Conservation (phyloP, 1,140 invertebrate genomes). For the Acromyrmex charruanus region DNA sequence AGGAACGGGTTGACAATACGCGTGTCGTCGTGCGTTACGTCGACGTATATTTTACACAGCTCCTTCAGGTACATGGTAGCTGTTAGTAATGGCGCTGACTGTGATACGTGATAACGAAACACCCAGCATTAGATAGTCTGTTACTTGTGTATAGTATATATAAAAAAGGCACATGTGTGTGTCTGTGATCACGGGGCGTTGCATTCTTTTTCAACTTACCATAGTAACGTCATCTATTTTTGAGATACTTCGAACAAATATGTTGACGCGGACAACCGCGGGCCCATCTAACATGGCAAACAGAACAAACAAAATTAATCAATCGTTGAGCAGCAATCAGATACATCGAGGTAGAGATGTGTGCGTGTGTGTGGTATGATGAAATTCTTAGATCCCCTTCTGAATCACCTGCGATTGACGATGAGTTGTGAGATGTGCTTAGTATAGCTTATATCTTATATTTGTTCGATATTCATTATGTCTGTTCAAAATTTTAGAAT, state of each 20-base stretch:
- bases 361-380: conserved; percentile 55
- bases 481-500: no score
- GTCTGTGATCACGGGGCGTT: conserved; percentile 78
- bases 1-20: neutral
- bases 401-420: conserved; percentile 27
- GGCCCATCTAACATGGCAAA: conserved; percentile 93
- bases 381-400: conserved; percentile 14
- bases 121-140: conserved; percentile 57
- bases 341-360: conserved; percentile 63
- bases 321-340: conserved; percentile 76
- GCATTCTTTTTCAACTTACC: conserved; percentile 91
- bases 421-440: conserved; percentile 45
- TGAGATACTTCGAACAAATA: conserved; percentile 99
- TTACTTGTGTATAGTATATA: conserved; percentile 23
- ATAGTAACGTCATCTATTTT: conserved; percentile 99
- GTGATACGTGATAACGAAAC: conserved; percentile 59
- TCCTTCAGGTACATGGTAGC: neutral
- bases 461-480: neutral
- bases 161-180: conserved; percentile 59
- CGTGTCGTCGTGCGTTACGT: conserved; percentile 39
- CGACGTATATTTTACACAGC: conserved; percentile 16
- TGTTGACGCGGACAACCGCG: conserved; percentile 97
- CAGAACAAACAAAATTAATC: conserved; percentile 85
- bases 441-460: conserved; percentile 23
- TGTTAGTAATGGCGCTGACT: conserved; percentile 1